Evolutionary conservation across 1,140 invertebrate species (phyloP), one percentile per base, ranked within the genome.

Genomic region (Drusus annulatus): DNA sequence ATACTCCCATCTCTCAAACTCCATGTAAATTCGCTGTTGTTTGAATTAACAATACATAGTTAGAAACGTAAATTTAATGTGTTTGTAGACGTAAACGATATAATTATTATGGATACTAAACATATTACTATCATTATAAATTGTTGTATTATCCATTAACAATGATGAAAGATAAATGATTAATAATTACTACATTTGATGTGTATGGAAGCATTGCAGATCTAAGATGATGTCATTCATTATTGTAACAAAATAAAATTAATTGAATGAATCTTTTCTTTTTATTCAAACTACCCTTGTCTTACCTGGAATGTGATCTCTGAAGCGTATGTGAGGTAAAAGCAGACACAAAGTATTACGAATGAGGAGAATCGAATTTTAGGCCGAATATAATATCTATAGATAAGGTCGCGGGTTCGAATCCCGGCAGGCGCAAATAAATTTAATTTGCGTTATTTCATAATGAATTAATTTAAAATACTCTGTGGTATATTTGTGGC

Each of bases 171-270:
- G 69, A 25, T 83, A 68, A 79, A 45, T n/a, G n/a, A n/a, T 45
- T 45, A 45, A 45, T 45, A 77, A 79, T 77, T 60, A 81, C 36
- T 77, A 77, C 75, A 80, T 60, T 78, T 83, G 76, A 71, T 71
- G 76, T 80, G 60, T 83, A 76, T 71, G 28, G 73, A 79, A 80
- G 74, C 62, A 58, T 76, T 76, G 76, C 76, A 80, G 76, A 78
- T 21, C 50, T 69, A 45, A 45, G 21, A 79, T 79, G 76, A 83
- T 83, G 81, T 83, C 81, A 51, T 80, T 83, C 81, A 51, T 80
- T 83, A 80, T 80, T 76, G 56, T 83, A 76, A 71, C 36, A 78
- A 83, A 83, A 83, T 83, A 83, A 83, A 83, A 80, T 79, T 54
- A 83, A 79, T 76, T 79, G 62, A 80, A 77, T 69, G 65, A 73